Percentiles rank a stretch among this genome's conserved stretches.
phyloP scores from a whole-genome alignment of 2,888 invertebrate genomes.

The Tupiocoris notatus region DNA sequence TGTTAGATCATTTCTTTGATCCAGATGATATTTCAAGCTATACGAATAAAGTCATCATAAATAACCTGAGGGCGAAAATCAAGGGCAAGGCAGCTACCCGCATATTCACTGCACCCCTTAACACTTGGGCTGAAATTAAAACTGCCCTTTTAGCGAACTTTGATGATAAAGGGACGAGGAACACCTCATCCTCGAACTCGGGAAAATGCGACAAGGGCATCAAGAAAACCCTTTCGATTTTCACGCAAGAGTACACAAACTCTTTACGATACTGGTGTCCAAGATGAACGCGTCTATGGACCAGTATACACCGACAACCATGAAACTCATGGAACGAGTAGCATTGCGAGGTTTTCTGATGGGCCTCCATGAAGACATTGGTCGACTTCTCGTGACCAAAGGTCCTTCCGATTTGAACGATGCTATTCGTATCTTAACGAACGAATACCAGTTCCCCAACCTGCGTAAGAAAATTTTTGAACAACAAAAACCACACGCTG shows the following conservation, averaged over 20 bases:
- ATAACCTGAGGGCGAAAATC: conserved; percentile 5
- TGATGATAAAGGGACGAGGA: conserved; percentile 14
- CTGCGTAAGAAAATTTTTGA: background rate
- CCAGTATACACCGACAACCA: background rate
- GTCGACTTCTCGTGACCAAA: background rate
- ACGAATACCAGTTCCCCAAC: conserved; percentile 8
- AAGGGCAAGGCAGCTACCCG: background rate
- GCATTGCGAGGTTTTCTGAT: background rate
- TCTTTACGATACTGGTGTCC: background rate
- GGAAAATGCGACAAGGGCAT: background rate
- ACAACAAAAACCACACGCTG: background rate
- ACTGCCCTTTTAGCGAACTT: background rate
- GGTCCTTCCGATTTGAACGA: conserved; percentile 4
- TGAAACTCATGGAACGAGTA: conserved; percentile 4
- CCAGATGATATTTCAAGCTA: background rate
- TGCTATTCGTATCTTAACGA: background rate
- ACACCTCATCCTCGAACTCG: background rate
- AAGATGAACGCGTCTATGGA: background rate
- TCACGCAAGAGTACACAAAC: background rate
- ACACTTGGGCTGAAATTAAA: conserved; percentile 4
- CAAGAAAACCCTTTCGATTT: conserved; percentile 19
- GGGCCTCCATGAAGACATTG: conserved; percentile 3
- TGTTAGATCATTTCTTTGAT: background rate
- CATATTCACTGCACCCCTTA: background rate
- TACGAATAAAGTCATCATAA: background rate